Evolutionary conservation across 2,113 vertebrate genomes (phyloP), one percentile per base, ranked within the genome.

Genomic region (Syrmaticus mikado): DNA sequence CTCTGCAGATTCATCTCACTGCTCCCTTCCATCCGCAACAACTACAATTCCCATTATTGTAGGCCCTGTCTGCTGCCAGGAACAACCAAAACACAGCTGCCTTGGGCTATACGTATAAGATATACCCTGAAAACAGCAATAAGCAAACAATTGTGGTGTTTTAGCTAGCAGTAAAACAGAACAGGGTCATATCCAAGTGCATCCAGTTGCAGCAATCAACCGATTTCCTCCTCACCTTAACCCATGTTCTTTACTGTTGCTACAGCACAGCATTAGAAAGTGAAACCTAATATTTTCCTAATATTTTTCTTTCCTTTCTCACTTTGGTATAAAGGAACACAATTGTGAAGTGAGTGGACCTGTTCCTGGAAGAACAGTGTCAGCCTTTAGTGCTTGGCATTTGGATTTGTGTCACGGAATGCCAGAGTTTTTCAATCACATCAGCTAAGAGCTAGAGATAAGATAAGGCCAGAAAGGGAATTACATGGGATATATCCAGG

Each of bases 391-490:
- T 21, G 11, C 48, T 61, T 2, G 1, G 79, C 67, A 24, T 87
- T 77, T 48, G 72, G 76, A 96, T 96, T 96, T 92, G n/a, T 83
- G 82, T 85, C 85, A 80, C 25, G 28, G 82, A 95, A 67, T 11
- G 17, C 55, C 72, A 82, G 77, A 87, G 92, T 80, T 96, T 93
- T 95, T 93, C 96, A 94, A 96, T 91, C 92, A 87, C 82, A 87
- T 92, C 87, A 85, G 87, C 79, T 66, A 85, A 95, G 78, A 94
- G 82, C 60, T 52, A 81, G 50, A 91, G 87, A 95, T 91, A 94
- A 96, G 87, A 80, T 6, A 91, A 77, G 67, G 85, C 48, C 82
- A 91, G 79, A 41, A 74, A 88, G 52, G 79, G 94, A 95, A 96
- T 96, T 95, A 95, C 72, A 70, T 32, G 64, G 87, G 85, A 94